phyloP scores from a whole-genome alignment of 2,797 vertebrate genomes.

The Chelon auratus region DNA sequence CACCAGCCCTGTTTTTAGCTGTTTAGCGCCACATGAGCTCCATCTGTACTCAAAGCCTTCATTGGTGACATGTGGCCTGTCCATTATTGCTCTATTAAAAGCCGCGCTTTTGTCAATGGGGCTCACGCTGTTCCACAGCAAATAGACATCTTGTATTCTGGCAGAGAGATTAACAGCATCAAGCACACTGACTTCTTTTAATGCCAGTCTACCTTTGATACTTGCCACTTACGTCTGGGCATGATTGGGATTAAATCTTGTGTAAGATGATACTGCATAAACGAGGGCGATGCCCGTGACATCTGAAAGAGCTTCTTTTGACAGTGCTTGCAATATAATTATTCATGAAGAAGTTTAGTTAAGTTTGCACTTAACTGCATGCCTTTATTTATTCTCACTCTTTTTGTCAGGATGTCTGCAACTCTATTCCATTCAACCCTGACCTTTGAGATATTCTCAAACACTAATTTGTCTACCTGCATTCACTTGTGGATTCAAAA shows the following conservation, averaged over 20 bases:
- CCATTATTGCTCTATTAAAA: conserved; percentile 78
- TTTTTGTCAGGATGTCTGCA: not conserved
- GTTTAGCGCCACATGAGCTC: conserved; percentile 73
- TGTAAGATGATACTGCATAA: conserved; percentile 43
- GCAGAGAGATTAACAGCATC: conserved; percentile 77
- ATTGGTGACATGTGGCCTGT: conserved; percentile 73
- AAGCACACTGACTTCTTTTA: conserved; percentile 70
- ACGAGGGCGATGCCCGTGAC: conserved; percentile 48
- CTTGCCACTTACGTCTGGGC: conserved; percentile 55
- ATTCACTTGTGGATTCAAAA: conserved; percentile 49
- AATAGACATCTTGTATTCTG: conserved; percentile 71
- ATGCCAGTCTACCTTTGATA: conserved; percentile 74
- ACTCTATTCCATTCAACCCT: not conserved
- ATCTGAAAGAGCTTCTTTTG: conserved; percentile 48
- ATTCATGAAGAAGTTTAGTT: conserved; percentile 52
- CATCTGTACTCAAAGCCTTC: conserved; percentile 73
- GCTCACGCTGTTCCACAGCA: conserved; percentile 69
- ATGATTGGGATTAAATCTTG: conserved; percentile 63
- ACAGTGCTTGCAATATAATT: conserved; percentile 47
- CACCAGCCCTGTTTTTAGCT: conserved; percentile 52
- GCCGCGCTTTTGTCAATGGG: conserved; percentile 65
- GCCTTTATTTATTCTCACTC: conserved; percentile 15
- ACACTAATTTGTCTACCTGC: conserved; percentile 31
- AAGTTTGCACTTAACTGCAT: conserved; percentile 12
- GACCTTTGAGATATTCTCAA: conserved; percentile 24